Percentiles rank a stretch among this genome's conserved stretches.
These are phyloP conservation scores for Zosterops pallidus DNA, from an alignment of 2,113 vertebrate genomes.

Conservation along the genomic window DNA sequence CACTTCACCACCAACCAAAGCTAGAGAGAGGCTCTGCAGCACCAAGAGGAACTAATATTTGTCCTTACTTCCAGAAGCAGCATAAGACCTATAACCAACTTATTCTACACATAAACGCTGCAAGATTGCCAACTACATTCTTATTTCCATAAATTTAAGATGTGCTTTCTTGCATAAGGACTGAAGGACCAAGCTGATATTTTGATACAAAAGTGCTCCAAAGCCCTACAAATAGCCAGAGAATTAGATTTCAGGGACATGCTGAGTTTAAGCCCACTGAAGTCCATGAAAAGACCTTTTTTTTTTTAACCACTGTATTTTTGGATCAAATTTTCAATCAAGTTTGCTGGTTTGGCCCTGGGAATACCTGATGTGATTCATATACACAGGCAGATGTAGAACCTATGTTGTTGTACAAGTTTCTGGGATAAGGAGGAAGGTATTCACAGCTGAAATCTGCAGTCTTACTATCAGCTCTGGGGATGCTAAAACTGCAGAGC, in stretches of 20 bases:
- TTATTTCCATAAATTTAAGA: neutral
- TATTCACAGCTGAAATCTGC: neutral
- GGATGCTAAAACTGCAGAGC: neutral
- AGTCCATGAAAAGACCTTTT: neutral
- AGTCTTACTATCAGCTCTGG: neutral
- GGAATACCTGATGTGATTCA: neutral
- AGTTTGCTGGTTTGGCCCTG: neutral
- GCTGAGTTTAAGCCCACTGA: neutral
- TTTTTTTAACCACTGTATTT: neutral
- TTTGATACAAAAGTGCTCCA: neutral
- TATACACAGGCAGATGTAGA: neutral
- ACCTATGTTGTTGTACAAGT: neutral
- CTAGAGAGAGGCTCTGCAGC: neutral
- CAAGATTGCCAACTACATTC: neutral
- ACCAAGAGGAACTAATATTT: neutral
- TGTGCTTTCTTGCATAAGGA: neutral
- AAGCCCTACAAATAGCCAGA: neutral
- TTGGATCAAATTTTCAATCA: neutral
- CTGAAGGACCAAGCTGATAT: neutral
- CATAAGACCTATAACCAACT: neutral
- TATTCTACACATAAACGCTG: neutral
- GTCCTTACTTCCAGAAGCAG: neutral
- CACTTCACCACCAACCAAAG: neutral
- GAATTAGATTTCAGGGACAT: neutral
- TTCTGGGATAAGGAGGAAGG: neutral